Evolutionary conservation across 1,140 invertebrate species (phyloP).

Genomic region (Drosophila ohnishii): DNA sequence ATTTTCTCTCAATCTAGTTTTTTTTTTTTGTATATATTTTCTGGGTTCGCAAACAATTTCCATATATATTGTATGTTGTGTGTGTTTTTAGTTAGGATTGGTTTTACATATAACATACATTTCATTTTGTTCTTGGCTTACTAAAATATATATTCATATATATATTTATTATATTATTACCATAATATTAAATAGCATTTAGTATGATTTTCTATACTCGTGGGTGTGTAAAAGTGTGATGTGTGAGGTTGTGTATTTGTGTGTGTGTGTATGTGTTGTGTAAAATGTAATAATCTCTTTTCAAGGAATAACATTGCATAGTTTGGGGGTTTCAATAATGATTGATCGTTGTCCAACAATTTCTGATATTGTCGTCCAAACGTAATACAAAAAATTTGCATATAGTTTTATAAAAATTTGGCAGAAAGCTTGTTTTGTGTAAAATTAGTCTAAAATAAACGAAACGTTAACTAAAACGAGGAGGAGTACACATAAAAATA

Average conservation of each 20-base stretch:
- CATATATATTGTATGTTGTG: slow-evolving; percentile 46
- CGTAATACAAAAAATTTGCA: slow-evolving; percentile 67
- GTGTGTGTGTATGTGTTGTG: slow-evolving; percentile 32
- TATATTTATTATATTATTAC: slow-evolving; percentile 45
- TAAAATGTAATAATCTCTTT: slow-evolving; percentile 79
- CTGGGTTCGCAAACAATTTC: slow-evolving; percentile 59
- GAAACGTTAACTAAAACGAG: slow-evolving; percentile 49
- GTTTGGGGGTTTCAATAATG: slow-evolving; percentile 44
- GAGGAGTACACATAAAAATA: slow-evolving; percentile 39
- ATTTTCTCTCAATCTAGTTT: slow-evolving; percentile 48
- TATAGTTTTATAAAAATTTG: slow-evolving; percentile 67
- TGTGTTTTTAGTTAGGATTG: slow-evolving; percentile 69
- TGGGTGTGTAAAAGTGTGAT: slow-evolving; percentile 43
- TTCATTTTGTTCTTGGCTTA: slow-evolving; percentile 72
- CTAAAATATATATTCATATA: slow-evolving; percentile 71
- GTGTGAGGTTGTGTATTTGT: slow-evolving; percentile 12
- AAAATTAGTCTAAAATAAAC: slow-evolving; percentile 77
- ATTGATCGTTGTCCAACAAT: slow-evolving; percentile 63
- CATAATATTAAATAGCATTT: slow-evolving; percentile 65
- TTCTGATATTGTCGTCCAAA: slow-evolving; percentile 56
- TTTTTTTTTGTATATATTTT: slow-evolving; percentile 56
- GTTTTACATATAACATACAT: slow-evolving; percentile 58
- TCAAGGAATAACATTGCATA: slow-evolving; percentile 81
- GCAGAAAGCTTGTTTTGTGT: slow-evolving; percentile 69
- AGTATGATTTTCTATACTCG: slow-evolving; percentile 59